These are phyloP conservation scores for Gambusia holbrooki DNA, from an alignment of 2,113 vertebrate species.

Conservation along the genomic window DNA sequence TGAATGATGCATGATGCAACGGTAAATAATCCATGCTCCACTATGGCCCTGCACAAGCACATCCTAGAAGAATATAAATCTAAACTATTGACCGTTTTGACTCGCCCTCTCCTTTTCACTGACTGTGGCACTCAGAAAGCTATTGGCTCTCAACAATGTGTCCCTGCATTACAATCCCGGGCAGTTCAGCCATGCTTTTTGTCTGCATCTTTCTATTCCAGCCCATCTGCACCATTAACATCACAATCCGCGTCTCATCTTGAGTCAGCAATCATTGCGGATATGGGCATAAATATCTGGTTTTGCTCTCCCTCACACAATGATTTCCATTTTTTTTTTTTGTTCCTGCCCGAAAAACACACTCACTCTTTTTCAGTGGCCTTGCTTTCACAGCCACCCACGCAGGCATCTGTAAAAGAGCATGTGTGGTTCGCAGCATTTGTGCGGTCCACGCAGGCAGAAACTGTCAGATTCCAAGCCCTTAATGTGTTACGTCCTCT, in stretches of 20 bases:
- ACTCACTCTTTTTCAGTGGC: slow-evolving; percentile 49
- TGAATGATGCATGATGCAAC: slow-evolving; percentile 26
- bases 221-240: slow-evolving; percentile 41
- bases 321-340: slow-evolving; percentile 41
- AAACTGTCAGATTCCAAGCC: slow-evolving; percentile 37
- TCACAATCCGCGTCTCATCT: slow-evolving; percentile 48
- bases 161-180: slow-evolving; percentile 43
- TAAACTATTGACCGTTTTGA: slow-evolving; percentile 57
- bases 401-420: slow-evolving; percentile 70
- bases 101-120: slow-evolving; percentile 42
- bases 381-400: slow-evolving; percentile 66
- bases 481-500: slow-evolving; percentile 33
- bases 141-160: slow-evolving; percentile 47
- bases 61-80: slow-evolving; percentile 66
- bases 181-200: slow-evolving; percentile 9
- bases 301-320: slow-evolving; percentile 33
- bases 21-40: slow-evolving; percentile 52
- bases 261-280: slow-evolving; percentile 42
- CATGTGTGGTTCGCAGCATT: slow-evolving; percentile 56
- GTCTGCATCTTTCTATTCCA: slow-evolving; percentile 27
- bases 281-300: slow-evolving; percentile 36
- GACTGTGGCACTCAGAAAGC: slow-evolving; percentile 46
- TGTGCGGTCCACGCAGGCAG: slow-evolving; percentile 37
- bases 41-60: slow-evolving; percentile 52
- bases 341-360: slow-evolving; percentile 24